Base-by-base conservation (phyloP, 2,888 invertebrate species). In the Eupithecia inturbata region DNA sequence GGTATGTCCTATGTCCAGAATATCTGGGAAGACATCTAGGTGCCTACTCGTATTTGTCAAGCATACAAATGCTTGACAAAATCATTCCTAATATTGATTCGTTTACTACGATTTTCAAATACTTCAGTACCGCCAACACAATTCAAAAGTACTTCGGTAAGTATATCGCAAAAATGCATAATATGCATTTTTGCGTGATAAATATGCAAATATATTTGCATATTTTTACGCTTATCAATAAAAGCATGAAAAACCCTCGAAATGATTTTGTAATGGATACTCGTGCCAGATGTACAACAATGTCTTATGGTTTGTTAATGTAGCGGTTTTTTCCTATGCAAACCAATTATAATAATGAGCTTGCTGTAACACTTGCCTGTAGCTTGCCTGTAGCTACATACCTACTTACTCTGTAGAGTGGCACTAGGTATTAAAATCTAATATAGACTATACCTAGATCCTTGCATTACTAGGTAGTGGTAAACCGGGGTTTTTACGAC, bases 201-300 rank as follows among this genome's bases (percentile, higher is more conserved):
- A n/a, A n/a, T n/a, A n/a, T n/a, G n/a, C n/a, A n/a, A n/a, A n/a
- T 22, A 16, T 62, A 19, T 62, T 16, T 60, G n/a, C 28, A 22
- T 26, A 57, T 62, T 62, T 31, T 31, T 9, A 60, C 28, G 62
- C 28, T 19, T 62, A 62, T 5, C 31, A 31, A 62, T 62, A 53
- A 60, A 16, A 28, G 16, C 28, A 60, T 28, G 60, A 62, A 28
- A 28, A 31, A 22, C 31, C 19, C 62, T 62, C 19, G 62, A 62
- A 62, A 62, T 31, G 1, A 62, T 19, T 31, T 62, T 31, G 9
- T 31, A 10, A 62, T 19, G 19, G 31, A 31, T 31, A 62, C 62
- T 62, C 31, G 62, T 62, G 62, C 62, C 31, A 62, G 31, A 31
- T 31, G 62, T 62, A 19, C 31, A 62, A 62, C 31, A 62, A 31